phyloP scores from a whole-genome alignment of 2,888 invertebrate genomes.

The Tethea ocularis region DNA sequence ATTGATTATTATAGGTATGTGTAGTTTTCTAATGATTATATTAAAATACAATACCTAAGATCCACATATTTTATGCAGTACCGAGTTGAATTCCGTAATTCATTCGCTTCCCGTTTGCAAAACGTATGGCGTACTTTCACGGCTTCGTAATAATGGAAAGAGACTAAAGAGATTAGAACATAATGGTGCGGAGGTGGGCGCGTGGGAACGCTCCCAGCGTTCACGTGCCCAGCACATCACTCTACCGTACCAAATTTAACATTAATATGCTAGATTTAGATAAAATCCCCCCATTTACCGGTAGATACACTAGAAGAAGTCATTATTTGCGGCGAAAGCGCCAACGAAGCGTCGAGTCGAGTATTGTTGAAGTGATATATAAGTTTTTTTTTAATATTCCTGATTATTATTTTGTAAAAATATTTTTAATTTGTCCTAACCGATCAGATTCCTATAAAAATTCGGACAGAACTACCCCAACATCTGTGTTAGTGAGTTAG shows the following conservation, averaged over 20 bases:
- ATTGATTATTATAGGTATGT: too few species aligned
- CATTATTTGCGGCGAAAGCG: constrained; percentile 50
- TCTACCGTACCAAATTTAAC: constrained; percentile 74
- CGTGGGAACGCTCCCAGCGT: constrained; percentile 83
- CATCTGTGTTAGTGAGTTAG: too few species aligned
- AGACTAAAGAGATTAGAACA: constrained; percentile 81
- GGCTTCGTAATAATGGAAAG: constrained; percentile 78
- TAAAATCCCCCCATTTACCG: constrained; percentile 49
- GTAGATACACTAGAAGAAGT: constrained; percentile 48
- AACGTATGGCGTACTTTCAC: constrained; percentile 77
- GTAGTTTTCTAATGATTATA: too few species aligned
- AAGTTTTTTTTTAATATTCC: constrained; percentile 4
- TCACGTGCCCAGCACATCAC: constrained; percentile 75
- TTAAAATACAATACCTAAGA: not conserved
- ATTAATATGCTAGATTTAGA: constrained; percentile 78
- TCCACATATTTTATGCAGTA: not conserved
- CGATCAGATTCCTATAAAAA: too few species aligned
- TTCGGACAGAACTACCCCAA: too few species aligned
- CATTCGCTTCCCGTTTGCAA: constrained; percentile 67
- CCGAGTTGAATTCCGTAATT: constrained; percentile 45
- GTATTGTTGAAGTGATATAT: constrained; percentile 25
- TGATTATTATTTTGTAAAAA: too few species aligned
- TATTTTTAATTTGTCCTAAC: too few species aligned
- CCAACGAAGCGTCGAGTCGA: constrained; percentile 17
- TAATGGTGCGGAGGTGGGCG: constrained; percentile 82